Percentiles rank a stretch among this genome's conserved stretches.
Conservation (phyloP, 2,113 vertebrate species). For the Oreochromis tanganicae region DNA sequence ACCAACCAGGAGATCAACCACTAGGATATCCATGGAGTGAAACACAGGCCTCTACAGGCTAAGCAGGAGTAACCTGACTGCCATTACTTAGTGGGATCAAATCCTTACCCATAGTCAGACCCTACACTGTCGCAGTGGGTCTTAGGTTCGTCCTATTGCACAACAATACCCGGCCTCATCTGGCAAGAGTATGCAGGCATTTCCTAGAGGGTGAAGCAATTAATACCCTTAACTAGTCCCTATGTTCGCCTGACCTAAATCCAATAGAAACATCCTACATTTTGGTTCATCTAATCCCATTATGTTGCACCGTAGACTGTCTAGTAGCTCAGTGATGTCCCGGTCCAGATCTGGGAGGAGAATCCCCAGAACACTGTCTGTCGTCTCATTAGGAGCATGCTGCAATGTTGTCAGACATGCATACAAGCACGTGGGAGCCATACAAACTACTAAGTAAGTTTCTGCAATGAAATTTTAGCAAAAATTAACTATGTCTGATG, state of each 20-base stretch:
- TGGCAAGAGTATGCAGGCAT: neutral
- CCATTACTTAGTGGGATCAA: neutral
- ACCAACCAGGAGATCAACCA: neutral
- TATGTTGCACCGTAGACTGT: neutral
- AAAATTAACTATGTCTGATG: neutral
- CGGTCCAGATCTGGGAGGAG: fast-evolving
- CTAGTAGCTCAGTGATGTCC: neutral
- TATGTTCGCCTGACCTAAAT: neutral
- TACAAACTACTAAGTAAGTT: neutral
- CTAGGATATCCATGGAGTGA: neutral
- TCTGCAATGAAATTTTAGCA: neutral
- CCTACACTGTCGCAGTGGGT: neutral
- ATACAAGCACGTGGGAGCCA: neutral
- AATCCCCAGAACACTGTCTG: neutral
- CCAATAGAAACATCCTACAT: neutral
- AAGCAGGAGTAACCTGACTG: neutral
- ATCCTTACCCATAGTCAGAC: neutral
- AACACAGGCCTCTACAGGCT: neutral
- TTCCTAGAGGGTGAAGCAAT: neutral
- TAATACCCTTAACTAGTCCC: neutral
- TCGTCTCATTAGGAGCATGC: neutral
- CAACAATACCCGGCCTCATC: neutral
- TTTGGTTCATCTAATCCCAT: neutral
- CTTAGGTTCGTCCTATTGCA: neutral
- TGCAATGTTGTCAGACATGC: neutral